These are phyloP conservation scores for Drymonia ruficornis DNA, from an alignment of 2,888 invertebrate species.

Conservation along the genomic window DNA sequence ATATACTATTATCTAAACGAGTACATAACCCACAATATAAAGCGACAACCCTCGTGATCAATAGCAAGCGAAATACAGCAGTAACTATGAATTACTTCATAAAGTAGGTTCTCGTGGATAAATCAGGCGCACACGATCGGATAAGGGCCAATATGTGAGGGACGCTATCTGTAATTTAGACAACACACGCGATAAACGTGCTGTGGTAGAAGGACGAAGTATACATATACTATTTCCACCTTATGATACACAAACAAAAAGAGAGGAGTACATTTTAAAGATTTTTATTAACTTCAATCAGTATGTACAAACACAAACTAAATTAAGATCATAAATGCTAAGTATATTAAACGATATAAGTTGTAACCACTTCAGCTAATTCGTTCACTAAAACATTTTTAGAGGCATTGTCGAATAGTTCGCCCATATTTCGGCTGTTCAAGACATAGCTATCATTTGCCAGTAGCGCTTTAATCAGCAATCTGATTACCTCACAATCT, in stretches of 20 bases:
- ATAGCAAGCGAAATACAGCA: neutral
- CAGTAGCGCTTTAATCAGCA: slow-evolving; percentile 57
- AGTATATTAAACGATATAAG: slow-evolving; percentile 48
- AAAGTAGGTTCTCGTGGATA: neutral
- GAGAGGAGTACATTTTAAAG: neutral
- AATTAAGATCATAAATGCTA: no score
- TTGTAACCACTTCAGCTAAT: slow-evolving; percentile 51
- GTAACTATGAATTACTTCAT: neutral
- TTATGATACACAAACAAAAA: no score
- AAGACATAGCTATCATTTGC: slow-evolving; percentile 55
- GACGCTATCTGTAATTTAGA: neutral
- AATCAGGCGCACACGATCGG: neutral
- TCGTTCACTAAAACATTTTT: slow-evolving; percentile 45
- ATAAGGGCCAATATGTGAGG: neutral
- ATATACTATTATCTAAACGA: no score
- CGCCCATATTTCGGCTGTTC: slow-evolving; percentile 46
- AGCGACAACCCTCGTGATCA: no score
- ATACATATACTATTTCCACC: no score
- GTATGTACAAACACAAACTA: neutral
- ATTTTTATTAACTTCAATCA: neutral
- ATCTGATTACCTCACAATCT: slow-evolving; percentile 48
- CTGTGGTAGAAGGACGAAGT: no score
- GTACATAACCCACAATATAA: no score
- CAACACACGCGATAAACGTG: neutral
- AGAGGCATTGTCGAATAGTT: slow-evolving; percentile 21